Base-by-base conservation (phyloP, 2,888 invertebrate genomes). In the Leptopterna dolabrata region DNA sequence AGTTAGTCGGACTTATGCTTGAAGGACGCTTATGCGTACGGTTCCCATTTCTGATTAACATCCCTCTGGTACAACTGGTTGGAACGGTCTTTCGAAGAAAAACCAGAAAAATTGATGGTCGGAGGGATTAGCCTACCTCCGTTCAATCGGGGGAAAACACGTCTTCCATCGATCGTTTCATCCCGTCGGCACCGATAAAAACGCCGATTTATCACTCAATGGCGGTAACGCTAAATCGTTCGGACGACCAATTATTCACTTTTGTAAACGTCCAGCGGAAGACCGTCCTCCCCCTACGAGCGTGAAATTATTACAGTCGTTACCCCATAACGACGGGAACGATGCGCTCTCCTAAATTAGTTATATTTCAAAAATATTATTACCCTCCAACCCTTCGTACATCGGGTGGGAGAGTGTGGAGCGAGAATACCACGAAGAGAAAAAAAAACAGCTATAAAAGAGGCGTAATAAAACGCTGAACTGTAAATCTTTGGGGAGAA, bases 401-500 rank as follows among this genome's bases (percentile, higher is more conserved):
- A 24, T 63, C 27, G 0, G 63, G 24, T 3, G 63, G 27, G 3
- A 36, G 36, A 7, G 36, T 7, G 36, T 19, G 63, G 47, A 13
- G 47, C 2, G 47, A 47, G 13, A 47, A 24, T 36, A 36, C 36
- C 7, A 24, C 24, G 24, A 24, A 45, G 45, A 45, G 78, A 30
- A 43, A 43, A 24, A 24, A 78, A 78, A 45, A 78, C n/a, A 29
- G 47, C 76, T 45, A 76, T 85, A 85, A 85, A 81, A 85, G 85
- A 24, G 85, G 73, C 19, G 85, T 85, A 85, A 85, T 85, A 85
- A 85, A 85, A 85, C 76, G 45, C 29, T 43, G 85, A 19, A 85
- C 73, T 85, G 85, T 85, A 85, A 85, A 85, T 85, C 85, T 85
- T 85, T 71, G 47, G 76, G 29, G 85, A 47, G 30, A 63, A 63